Evolutionary conservation across 2,797 vertebrate species (phyloP).

Genomic region (Pseudopleuronectes americanus): DNA sequence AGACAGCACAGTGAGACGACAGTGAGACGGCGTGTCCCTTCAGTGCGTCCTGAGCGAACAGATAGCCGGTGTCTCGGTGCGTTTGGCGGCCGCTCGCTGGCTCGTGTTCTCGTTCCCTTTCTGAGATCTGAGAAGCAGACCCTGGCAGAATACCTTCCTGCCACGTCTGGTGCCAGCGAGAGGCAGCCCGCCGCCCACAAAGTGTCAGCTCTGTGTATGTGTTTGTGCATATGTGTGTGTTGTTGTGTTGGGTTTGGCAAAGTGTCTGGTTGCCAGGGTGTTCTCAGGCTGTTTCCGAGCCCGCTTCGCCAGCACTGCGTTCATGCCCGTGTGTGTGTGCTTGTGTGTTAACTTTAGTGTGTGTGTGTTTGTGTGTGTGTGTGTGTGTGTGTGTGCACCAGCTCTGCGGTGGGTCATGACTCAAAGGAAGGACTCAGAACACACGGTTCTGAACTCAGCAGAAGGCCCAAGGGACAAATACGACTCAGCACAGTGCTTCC

Average conservation of each 20-base stretch:
- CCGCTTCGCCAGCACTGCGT: constrained; percentile 68
- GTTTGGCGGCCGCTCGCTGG: constrained; percentile 55
- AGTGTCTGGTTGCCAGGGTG: constrained; percentile 76
- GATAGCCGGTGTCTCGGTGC: constrained; percentile 38
- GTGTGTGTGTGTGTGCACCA: constrained; percentile 43
- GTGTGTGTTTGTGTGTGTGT: constrained; percentile 13
- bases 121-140: constrained; percentile 66
- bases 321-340: constrained; percentile 42
- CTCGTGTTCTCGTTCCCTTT: constrained; percentile 59
- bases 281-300: constrained; percentile 82
- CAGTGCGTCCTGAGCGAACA: constrained; percentile 36
- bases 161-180: constrained; percentile 66
- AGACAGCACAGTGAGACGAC: constrained; percentile 26
- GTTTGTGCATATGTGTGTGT: constrained; percentile 47
- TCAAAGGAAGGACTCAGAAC: constrained; percentile 85
- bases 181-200: constrained; percentile 67
- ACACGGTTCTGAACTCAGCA: constrained; percentile 83
- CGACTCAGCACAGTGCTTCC: constrained; percentile 67
- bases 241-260: constrained; percentile 76
- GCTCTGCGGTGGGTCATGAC: constrained; percentile 83
- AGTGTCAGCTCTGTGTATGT: constrained; percentile 58
- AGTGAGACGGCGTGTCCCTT: constrained; percentile 38
- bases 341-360: constrained; percentile 28
- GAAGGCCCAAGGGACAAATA: constrained; percentile 78
- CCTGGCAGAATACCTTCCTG: constrained; percentile 80